Percentiles rank a stretch among this genome's conserved stretches.
Conservation (phyloP, 2,888 invertebrate genomes). For the Drosophila nr. fundita region DNA sequence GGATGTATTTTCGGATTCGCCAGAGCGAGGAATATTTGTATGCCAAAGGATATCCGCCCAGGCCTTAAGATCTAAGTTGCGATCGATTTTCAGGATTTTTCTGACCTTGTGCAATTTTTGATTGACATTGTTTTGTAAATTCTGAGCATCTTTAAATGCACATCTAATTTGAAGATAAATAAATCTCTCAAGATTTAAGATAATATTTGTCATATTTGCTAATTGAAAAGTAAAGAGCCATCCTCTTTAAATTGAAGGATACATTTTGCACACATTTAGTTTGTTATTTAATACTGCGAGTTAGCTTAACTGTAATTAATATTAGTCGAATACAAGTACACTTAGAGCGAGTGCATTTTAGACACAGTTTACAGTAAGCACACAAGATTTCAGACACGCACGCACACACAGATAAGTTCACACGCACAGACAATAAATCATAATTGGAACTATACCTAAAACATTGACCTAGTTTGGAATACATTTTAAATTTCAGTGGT, state of each 20-base stretch:
- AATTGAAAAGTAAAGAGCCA: background rate
- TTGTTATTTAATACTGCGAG: conserved; percentile 41
- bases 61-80: background rate
- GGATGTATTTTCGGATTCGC: background rate
- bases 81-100: background rate
- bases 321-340: conserved; percentile 9
- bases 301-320: conserved; percentile 1
- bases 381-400: background rate
- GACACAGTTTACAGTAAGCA: conserved; percentile 17
- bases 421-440: conserved; percentile 1
- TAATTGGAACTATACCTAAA: conserved; percentile 15
- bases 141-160: background rate
- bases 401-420: background rate
- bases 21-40: background rate
- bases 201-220: background rate
- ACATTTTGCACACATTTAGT: conserved; percentile 29
- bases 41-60: background rate
- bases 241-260: background rate
- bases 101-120: background rate
- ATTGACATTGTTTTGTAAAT: background rate
- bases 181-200: background rate
- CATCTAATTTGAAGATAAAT: background rate
- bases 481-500: conserved; percentile 28
- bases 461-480: conserved; percentile 28
- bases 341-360: conserved; percentile 12